Base-by-base conservation (phyloP, 2,888 invertebrate species). In the Tetragonula carbonaria region DNA sequence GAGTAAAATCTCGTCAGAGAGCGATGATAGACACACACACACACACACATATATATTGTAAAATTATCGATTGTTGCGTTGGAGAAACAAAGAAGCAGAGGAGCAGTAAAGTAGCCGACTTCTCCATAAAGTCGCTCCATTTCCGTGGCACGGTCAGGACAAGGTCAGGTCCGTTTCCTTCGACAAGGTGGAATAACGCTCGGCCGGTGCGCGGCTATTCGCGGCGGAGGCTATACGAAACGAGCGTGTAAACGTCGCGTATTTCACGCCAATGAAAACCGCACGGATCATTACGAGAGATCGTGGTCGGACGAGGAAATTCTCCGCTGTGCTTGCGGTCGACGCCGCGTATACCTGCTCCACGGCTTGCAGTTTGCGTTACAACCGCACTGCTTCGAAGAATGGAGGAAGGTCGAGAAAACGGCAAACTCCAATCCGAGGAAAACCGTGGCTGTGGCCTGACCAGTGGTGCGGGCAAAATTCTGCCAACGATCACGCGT, bases 211-310 rank as follows among this genome's bases (percentile, higher is more conserved):
- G 77, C 88, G 73, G 77, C 75, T 74, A 78, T 85, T 78, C 86
- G 78, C 77, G 73, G 80, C 63, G 45, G 75, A 79, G 74, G 80
- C 33, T 33, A 78, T 77, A 78, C 84, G 84, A 85, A 86, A 90
- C 88, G 87, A 90, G 88, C 90, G 89, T 82, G 86, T 88, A 90
- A 91, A 87, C 88, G 88, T 90, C 90, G 88, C 84, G 87, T 87
- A 86, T 91, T 91, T 91, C 91, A 87, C 89, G 88, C 90, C 90
- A 87, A 89, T 89, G 90, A 87, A 91, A 92, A 89, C 88, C 89
- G 84, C 87, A 86, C 84, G 86, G 88, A 90, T 91, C 91, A 90
- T 92, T 90, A 91, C 90, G 86, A 85, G 73, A 87, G 87, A 88
- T 88, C 91, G 87, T 83, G 83, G 85, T 80, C 81, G 77, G 82